Conservation (phyloP, 2,888 invertebrate species). For the Lycophotia porphyrea region DNA sequence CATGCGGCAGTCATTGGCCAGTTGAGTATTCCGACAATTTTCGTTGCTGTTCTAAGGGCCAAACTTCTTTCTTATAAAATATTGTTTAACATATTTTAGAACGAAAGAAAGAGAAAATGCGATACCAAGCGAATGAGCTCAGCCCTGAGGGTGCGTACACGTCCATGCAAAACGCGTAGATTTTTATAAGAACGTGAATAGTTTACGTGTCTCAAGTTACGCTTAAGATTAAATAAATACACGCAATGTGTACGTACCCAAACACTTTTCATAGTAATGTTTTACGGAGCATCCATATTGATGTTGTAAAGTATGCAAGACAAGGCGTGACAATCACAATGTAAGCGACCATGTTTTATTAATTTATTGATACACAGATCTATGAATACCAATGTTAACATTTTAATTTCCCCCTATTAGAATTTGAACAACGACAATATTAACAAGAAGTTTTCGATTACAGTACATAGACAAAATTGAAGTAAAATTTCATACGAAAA, state of each 20-base stretch:
- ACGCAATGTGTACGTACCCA: background rate
- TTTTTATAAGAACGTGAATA: background rate
- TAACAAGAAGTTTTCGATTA: slow-evolving; percentile 50
- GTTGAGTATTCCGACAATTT: slow-evolving; percentile 34
- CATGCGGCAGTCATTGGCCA: slow-evolving; percentile 39
- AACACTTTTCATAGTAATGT: background rate
- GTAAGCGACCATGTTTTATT: slow-evolving; percentile 19
- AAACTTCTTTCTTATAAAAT: background rate
- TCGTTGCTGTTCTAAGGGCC: background rate
- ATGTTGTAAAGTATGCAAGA: slow-evolving; percentile 11
- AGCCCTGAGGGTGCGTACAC: slow-evolving; percentile 3
- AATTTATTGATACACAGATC: slow-evolving; percentile 32
- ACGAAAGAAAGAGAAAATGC: background rate
- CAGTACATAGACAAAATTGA: slow-evolving; percentile 31
- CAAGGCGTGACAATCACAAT: slow-evolving; percentile 24
- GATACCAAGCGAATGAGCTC: background rate
- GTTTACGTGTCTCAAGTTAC: background rate
- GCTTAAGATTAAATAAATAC: background rate
- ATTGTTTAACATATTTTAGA: background rate
- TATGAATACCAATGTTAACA: slow-evolving; percentile 33
- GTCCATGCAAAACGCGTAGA: background rate
- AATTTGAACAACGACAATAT: slow-evolving; percentile 63
- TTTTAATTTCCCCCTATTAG: slow-evolving; percentile 50
- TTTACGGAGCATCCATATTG: slow-evolving; percentile 3
- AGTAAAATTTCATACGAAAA: slow-evolving; percentile 58